Evolutionary conservation across 2,797 vertebrate species (phyloP).

Genomic region (Rhincodon typus): DNA sequence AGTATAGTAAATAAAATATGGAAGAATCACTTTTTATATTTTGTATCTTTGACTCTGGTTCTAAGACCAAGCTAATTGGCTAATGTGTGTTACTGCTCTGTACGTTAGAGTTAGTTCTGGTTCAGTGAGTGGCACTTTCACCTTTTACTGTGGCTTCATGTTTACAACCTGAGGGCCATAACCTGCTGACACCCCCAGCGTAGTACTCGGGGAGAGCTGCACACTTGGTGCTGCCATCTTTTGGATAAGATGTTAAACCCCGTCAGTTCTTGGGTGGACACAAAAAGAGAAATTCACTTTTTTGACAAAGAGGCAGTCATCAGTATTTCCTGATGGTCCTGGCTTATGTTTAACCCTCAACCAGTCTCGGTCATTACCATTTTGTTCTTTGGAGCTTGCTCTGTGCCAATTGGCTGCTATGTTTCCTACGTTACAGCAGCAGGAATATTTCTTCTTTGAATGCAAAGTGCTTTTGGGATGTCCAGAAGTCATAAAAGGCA

Average conservation of each 20-base stretch:
- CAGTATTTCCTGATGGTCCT: not conserved
- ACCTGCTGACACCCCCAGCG: not conserved
- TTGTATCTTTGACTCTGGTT: not conserved
- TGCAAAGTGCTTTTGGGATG: not conserved
- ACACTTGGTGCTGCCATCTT: not conserved
- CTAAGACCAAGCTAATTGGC: not conserved
- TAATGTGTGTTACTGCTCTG: not conserved
- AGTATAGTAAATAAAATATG: not conserved
- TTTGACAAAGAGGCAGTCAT: not conserved
- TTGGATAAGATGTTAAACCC: not conserved
- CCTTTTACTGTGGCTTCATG: not conserved
- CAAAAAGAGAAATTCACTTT: not conserved
- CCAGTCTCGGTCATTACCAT: not conserved
- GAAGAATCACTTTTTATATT: not conserved
- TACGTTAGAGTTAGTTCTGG: not conserved
- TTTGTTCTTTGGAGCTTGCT: not conserved
- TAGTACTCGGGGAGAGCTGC: not conserved
- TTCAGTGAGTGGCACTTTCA: not conserved
- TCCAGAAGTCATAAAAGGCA: not conserved
- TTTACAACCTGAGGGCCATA: not conserved
- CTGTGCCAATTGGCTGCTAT: not conserved
- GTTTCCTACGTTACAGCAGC: not conserved
- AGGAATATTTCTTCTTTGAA: not conserved
- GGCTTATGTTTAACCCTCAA: not conserved
- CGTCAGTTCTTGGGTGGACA: not conserved